A percentile compares a stretch with the other conserved stretches of the same genome.
Conservation (phyloP, 2,113 vertebrate species). For the Hippolais icterina region DNA sequence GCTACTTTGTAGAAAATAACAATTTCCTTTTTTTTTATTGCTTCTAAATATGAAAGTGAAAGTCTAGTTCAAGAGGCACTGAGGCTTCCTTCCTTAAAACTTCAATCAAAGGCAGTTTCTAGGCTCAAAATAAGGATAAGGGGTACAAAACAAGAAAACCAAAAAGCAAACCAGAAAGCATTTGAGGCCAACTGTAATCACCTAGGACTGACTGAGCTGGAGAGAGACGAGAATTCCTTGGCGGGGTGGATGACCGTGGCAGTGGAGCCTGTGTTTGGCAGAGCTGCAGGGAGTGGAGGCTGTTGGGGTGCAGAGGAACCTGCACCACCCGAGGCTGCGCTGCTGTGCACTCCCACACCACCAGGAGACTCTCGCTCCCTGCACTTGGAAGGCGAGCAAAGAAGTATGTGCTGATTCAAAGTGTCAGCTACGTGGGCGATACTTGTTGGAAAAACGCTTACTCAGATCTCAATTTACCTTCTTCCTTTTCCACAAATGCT, state of each 20-base stretch:
- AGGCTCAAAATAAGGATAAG: background rate
- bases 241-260: background rate
- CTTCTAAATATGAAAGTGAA: background rate
- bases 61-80: background rate
- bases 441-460: background rate
- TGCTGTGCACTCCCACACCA: accelerated
- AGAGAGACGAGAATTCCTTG: background rate
- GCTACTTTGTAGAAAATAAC: background rate
- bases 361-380: background rate
- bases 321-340: accelerated
- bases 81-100: background rate
- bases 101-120: background rate
- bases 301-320: background rate
- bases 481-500: background rate
- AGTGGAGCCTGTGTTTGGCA: background rate
- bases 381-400: background rate
- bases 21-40: background rate
- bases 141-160: background rate
- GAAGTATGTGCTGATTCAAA: background rate
- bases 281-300: background rate
- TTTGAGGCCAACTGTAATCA: background rate
- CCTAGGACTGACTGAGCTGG: background rate
- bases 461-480: background rate
- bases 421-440: background rate
- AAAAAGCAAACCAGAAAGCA: background rate